Conservation (phyloP, 2,113 vertebrate species). For the Piprites chloris region DNA sequence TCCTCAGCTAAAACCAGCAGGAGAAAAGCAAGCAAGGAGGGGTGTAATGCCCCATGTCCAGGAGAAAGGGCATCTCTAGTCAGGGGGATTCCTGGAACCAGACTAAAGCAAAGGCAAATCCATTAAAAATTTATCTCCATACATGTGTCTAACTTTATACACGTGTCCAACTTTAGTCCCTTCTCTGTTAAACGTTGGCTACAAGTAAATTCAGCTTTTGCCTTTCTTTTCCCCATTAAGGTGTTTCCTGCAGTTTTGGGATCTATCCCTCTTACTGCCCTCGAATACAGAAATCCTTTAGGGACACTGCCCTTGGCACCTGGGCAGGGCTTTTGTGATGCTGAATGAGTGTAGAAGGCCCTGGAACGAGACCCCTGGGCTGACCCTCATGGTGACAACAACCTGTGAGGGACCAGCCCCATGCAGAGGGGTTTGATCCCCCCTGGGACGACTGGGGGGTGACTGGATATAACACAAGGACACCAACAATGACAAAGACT, state of each 20-base stretch:
- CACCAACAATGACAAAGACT: rapidly evolving
- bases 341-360: rapidly evolving
- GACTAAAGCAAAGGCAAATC: not conserved
- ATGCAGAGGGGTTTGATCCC: not conserved
- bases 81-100: not conserved
- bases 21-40: not conserved
- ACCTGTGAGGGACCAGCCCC: not conserved
- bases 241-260: not conserved
- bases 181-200: not conserved
- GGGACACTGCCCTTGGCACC: not conserved
- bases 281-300: not conserved
- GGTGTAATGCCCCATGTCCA: too few species aligned
- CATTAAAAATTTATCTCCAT: not conserved
- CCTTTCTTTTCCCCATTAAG: not conserved
- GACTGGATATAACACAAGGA: not conserved
- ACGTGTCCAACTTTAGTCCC: not conserved
- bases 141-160: not conserved
- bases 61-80: not conserved
- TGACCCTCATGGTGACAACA: not conserved
- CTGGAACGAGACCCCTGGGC: rapidly evolving
- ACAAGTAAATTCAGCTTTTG: not conserved
- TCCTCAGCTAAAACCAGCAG: not conserved
- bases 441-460: not conserved
- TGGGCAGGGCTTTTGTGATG: not conserved
- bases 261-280: not conserved